Base-by-base conservation (phyloP, 1,140 invertebrate genomes). In the Lycorma delicatula region DNA sequence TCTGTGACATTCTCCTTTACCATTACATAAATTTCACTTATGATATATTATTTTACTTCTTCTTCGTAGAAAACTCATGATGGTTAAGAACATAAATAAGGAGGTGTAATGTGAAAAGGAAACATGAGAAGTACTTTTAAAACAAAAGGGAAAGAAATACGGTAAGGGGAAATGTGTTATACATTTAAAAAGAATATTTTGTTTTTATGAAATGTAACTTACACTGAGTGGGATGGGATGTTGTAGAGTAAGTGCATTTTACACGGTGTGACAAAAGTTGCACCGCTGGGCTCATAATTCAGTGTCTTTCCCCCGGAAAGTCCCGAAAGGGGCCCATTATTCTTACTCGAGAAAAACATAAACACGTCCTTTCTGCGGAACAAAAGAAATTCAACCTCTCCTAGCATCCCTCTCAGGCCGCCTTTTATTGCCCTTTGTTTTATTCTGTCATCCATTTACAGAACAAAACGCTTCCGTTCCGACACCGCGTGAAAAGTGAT, bases 311-410 rank as follows among this genome's bases (percentile, higher is more conserved):
- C 26, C 27, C 54, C 36, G 54, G 54, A 55, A 55, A 55, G 36
- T 36, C 54, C 54, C 54, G 54, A 55, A 55, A 41, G 54, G 49
- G 54, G 44, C 38, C 54, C 54, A 55, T 55, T 55, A 55, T 47
- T 55, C 54, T 55, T 55, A 44, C 54, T 47, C 18, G 41, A 55
- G 54, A 25, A 55, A 55, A 55, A 55, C 54, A 55, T 55, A 55
- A 55, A 55, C 38, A 55, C 54, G 54, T 55, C 54, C 54, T 23
- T 36, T 31, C 38, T 55, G 36, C 44, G 36, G 54, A 28, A 41
- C 34, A 38, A 55, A 55, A 47, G 36, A 55, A 55, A 44, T 55
- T 55, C 54, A 46, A 55, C 41, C 1, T 18, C 36, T 38, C 54
- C 20, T 38, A 12, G 25, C 54, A 6, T 27, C 1, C 25, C 54